Conservation (phyloP, 1,140 invertebrate species). For the Diorhabda elongata region DNA sequence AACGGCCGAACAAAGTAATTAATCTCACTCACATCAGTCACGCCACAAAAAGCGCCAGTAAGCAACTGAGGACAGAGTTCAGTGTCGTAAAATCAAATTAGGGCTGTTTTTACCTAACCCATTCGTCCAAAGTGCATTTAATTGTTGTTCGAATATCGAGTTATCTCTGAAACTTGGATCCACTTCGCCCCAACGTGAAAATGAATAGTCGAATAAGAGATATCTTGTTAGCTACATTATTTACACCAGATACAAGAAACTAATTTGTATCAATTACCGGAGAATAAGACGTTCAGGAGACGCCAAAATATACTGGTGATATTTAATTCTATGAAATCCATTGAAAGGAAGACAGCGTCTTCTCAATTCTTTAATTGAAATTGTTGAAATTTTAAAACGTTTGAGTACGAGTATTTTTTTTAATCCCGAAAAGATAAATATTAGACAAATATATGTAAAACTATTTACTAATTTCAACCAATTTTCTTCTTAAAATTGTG, state of each 20-base stretch:
- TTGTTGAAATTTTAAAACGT: too few species aligned
- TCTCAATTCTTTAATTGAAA: too few species aligned
- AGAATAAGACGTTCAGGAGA: constrained; percentile 19
- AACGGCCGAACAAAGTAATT: too few species aligned
- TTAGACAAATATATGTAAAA: too few species aligned
- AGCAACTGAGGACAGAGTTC: background rate
- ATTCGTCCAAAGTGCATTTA: constrained; percentile 21
- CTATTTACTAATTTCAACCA: too few species aligned
- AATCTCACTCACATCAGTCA: background rate
- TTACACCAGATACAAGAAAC: constrained; percentile 19
- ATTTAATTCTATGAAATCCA: too few species aligned
- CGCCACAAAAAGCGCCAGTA: background rate
- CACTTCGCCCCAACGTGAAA: constrained; percentile 7
- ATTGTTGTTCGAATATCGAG: constrained; percentile 20
- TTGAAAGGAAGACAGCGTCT: too few species aligned
- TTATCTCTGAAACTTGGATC: constrained; percentile 14
- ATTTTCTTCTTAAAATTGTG: too few species aligned
- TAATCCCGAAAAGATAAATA: too few species aligned
- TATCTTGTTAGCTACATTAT: constrained; percentile 21
- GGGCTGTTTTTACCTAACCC: constrained; percentile 19
- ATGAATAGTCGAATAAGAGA: constrained; percentile 19
- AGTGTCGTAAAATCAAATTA: constrained; percentile 15
- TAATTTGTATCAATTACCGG: constrained; percentile 24
- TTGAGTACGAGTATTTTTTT: too few species aligned
- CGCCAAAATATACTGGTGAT: constrained; percentile 12